These are phyloP conservation scores for Volucella inflata DNA, from an alignment of 2,888 invertebrate species.

Conservation along the genomic window DNA sequence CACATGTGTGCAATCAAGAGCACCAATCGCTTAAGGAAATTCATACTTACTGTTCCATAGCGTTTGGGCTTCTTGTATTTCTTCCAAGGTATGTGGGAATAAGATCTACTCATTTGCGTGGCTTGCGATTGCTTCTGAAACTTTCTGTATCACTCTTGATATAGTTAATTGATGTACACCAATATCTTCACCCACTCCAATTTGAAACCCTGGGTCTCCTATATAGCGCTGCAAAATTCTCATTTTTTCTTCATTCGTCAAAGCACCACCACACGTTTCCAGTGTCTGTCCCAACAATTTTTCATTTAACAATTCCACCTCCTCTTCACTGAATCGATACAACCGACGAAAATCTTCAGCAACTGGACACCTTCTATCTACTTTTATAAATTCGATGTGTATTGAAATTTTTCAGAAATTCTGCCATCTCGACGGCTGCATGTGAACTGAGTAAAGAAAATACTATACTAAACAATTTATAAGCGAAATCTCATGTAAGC, in stretches of 20 bases:
- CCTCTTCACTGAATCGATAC: too few species aligned
- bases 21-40: constrained; percentile 13
- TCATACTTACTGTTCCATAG: constrained; percentile 8
- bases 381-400: neutral
- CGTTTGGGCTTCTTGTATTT: constrained; percentile 14
- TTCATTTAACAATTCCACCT: neutral
- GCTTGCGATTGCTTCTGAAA: constrained; percentile 3
- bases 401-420: neutral
- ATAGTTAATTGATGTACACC: constrained; percentile 4
- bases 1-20: neutral
- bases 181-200: constrained; percentile 7
- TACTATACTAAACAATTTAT: neutral
- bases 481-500: too few species aligned
- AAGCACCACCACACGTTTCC: neutral
- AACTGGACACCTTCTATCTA: neutral
- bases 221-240: neutral
- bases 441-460: neutral
- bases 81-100: constrained; percentile 1
- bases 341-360: too few species aligned
- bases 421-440: neutral
- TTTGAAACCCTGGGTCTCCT: neutral
- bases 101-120: neutral
- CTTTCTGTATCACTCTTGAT: constrained; percentile 15
- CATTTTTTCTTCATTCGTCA: neutral
- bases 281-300: neutral